Base-by-base conservation (phyloP, 1,140 invertebrate species). In the Drosophila murphyi region DNA sequence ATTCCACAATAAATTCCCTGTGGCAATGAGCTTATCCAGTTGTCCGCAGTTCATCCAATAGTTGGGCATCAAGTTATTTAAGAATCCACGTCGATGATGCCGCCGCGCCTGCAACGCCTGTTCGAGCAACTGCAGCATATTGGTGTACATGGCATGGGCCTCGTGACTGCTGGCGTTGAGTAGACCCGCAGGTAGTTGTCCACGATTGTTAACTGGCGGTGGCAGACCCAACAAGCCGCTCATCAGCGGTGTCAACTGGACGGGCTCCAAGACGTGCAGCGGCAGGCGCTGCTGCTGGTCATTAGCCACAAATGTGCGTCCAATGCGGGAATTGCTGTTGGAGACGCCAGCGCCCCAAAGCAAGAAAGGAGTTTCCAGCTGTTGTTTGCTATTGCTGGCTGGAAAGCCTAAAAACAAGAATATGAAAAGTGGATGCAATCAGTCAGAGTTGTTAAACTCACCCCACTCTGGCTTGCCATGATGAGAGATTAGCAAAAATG, bases 401-500 rank as follows among this genome's bases (percentile, higher is more conserved):
- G 10, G 5, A 8, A 28, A 6, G 8, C 32, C 50, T 62, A 5
- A 0, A 29, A 29, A 79, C 69, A 29, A n/a, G 6, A 37, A 12
- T 31, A 28, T 20, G 20, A 2, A 10, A 5, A 35, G 10, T 35
- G 5, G 3, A 12, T 34, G 51, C 5, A 52, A 4, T 2, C 3
- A 0, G 7, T 20, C 7, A 7, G 4, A 1, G 4, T 4, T 20
- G 2, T 32, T 6, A 3, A 34, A 5, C 61, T 72, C 29, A 63
- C 70, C 52, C 7, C 29, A 10, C 2, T 98, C 95, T 39, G 97
- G 98, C 97, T 98, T 98, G 74, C 98, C 98, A 95, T 99, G 98
- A 94, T 99, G 98, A 12, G 98, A 95, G 10, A 98, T 98, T 89
- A 99, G 97, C 32, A 99, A 90, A 94, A 96, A 99, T 29, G 96